Evolutionary conservation across 2,113 vertebrate genomes (phyloP).

Genomic region (Lota lota): DNA sequence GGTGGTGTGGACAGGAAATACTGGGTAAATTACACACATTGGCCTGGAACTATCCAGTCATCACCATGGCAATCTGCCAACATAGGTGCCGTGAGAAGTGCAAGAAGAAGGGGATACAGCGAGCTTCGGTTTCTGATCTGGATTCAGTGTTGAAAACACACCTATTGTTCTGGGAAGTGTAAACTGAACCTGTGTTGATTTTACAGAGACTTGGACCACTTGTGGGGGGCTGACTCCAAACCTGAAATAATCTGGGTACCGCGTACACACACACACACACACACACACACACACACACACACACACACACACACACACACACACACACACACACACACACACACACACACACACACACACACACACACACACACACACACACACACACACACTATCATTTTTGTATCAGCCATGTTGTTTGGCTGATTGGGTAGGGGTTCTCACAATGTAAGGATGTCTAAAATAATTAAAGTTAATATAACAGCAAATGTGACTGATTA

Average conservation of each 20-base stretch:
- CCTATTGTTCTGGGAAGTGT: conserved; percentile 15
- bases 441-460: conserved; percentile 34
- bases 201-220: conserved; percentile 22
- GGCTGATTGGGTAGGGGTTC: conserved; percentile 38
- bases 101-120: conserved; percentile 10
- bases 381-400: too few relatives aligned
- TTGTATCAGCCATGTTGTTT: conserved; percentile 45
- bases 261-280: neutral
- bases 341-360: too few relatives aligned
- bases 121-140: neutral
- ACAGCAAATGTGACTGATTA: too few relatives aligned
- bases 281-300: too few relatives aligned
- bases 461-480: neutral
- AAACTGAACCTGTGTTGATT: conserved; percentile 31
- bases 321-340: too few relatives aligned
- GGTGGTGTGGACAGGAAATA: conserved; percentile 69
- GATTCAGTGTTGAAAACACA: conserved; percentile 2
- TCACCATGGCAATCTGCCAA: conserved; percentile 64
- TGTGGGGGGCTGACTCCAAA: conserved; percentile 28
- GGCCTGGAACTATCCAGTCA: conserved; percentile 53
- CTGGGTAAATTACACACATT: conserved; percentile 65
- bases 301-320: too few relatives aligned
- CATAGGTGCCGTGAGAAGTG: conserved; percentile 39
- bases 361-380: too few relatives aligned
- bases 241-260: conserved; percentile 42